Evolutionary conservation across 2,113 vertebrate genomes (phyloP).

Genomic region (Hylia prasina): DNA sequence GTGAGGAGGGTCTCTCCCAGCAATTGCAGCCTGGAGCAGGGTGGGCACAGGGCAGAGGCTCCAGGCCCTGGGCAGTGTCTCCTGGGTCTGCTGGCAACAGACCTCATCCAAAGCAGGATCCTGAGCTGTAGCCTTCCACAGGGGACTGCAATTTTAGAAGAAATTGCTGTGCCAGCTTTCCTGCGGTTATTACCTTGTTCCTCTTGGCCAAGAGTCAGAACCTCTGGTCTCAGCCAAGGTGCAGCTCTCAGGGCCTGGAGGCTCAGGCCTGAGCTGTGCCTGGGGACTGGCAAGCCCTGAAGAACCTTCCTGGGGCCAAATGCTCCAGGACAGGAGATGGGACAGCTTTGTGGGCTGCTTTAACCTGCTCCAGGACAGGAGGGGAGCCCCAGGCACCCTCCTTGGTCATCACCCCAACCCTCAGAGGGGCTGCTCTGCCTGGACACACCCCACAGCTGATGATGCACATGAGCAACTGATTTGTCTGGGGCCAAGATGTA

Average conservation of each 20-base stretch:
- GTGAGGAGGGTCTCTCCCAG: not conserved
- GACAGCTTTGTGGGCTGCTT: not conserved
- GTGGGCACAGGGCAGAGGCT: not conserved
- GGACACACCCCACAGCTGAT: fast-evolving
- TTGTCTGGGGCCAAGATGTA: not conserved
- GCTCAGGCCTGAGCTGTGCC: not conserved
- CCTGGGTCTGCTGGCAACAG: not conserved
- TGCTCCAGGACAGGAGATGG: not conserved
- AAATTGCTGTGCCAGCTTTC: not conserved
- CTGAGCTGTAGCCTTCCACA: not conserved
- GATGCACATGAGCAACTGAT: not conserved
- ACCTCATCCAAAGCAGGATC: not conserved
- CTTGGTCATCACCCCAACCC: not conserved
- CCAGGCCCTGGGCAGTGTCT: fast-evolving
- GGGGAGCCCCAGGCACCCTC: not conserved
- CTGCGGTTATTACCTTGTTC: not conserved
- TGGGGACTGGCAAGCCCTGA: not conserved
- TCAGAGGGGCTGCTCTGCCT: not conserved
- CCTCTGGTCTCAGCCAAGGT: not conserved
- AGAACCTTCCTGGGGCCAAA: not conserved
- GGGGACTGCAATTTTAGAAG: not conserved
- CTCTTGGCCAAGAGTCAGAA: not conserved
- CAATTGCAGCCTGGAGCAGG: not conserved
- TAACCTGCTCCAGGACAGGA: not conserved
- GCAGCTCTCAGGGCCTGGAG: not conserved